Conservation (phyloP, 2,888 invertebrate genomes). For the Caenorhabditis wallacei region DNA sequence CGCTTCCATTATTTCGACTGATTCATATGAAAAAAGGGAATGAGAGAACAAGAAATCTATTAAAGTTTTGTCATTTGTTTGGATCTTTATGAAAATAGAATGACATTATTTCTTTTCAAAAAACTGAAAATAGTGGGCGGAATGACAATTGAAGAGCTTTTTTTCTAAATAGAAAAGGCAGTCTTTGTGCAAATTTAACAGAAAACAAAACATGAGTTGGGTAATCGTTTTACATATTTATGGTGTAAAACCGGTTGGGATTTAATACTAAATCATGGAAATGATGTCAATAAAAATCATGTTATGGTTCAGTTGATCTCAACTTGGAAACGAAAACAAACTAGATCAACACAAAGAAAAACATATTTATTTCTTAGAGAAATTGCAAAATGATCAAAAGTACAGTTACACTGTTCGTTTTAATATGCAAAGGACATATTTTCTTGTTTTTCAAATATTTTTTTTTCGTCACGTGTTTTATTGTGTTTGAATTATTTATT, state of each 20-base stretch:
- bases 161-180: neutral
- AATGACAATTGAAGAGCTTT: neutral
- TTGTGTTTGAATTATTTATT: no score
- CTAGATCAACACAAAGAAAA: neutral
- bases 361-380: neutral
- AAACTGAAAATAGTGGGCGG: neutral
- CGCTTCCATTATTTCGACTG: neutral
- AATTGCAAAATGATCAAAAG: neutral
- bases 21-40: constrained; percentile 3
- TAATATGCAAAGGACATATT: neutral
- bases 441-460: neutral
- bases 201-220: neutral
- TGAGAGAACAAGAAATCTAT: constrained; percentile 13
- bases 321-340: neutral
- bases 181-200: neutral
- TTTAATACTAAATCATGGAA: neutral
- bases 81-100: neutral
- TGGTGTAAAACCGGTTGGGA: neutral
- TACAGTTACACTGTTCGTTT: neutral
- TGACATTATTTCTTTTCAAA: constrained; percentile 20
- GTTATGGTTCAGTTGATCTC: neutral
- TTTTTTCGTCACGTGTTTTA: no score
- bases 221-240: neutral
- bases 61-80: constrained; percentile 15
- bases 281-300: neutral